Percentiles rank a stretch among this genome's conserved stretches.
These are phyloP conservation scores for Scaptomyza graminum DNA, from an alignment of 1,140 invertebrate species.

Conservation along the genomic window DNA sequence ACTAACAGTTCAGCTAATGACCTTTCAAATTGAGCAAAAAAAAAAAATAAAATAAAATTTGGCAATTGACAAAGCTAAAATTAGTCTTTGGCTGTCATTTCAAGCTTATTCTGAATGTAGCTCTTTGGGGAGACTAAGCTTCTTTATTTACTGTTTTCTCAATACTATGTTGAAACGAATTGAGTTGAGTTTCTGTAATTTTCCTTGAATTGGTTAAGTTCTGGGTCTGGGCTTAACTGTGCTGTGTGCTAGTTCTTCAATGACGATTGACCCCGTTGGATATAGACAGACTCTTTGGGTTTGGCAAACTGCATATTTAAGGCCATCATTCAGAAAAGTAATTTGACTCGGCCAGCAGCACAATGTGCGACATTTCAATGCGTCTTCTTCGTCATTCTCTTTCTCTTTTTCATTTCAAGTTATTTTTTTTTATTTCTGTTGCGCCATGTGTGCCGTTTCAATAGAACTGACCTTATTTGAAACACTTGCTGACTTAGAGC, in stretches of 20 bases:
- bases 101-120: too few relatives aligned
- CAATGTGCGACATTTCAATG: conserved; percentile 68
- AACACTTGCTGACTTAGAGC: conserved; percentile 49
- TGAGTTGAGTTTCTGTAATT: neutral
- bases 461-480: conserved; percentile 67
- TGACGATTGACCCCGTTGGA: conserved; percentile 17
- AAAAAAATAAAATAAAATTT: too few relatives aligned
- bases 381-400: conserved; percentile 10
- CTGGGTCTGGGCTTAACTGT: neutral
- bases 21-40: too few relatives aligned
- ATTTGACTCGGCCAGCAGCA: conserved; percentile 46
- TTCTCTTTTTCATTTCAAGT: neutral
- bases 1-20: too few relatives aligned
- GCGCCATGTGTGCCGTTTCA: conserved; percentile 29
- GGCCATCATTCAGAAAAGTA: conserved; percentile 41
- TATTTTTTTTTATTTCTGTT: neutral
- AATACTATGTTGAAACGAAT: too few relatives aligned
- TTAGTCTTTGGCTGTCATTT: too few relatives aligned
- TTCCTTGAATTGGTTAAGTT: neutral
- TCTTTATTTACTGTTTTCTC: too few relatives aligned
- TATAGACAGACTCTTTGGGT: neutral
- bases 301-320: conserved; percentile 19
- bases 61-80: too few relatives aligned
- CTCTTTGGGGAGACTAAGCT: too few relatives aligned
- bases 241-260: neutral